Evolutionary conservation across 2,888 invertebrate genomes (phyloP), one percentile per base, ranked within the genome.

Genomic region (Diaprepes abbreviatus): DNA sequence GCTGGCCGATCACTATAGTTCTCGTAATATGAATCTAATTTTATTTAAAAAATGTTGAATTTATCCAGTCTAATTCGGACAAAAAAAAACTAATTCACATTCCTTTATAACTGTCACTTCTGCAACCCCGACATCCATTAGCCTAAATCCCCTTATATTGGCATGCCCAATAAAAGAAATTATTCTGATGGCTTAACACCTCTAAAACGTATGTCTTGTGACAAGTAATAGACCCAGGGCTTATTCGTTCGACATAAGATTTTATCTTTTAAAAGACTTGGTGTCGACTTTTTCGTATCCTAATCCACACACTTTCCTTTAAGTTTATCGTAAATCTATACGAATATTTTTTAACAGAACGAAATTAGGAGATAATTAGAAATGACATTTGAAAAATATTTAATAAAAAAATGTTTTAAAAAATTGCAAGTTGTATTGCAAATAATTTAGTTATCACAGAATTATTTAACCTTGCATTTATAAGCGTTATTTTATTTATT

Each of bases 191-290:
- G 70, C 62, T 67, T 67, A 67, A 36, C 62, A 48, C 67, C 67
- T 55, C 67, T 45, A 35, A 57, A 65, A 66, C 50, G 63, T 68
- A 63, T 68, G 68, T 57, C 68, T 57, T 43, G 55, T 40, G 63
- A 64, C 69, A 69, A 19, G 69, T 69, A 69, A 69, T 69, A 69
- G 64, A 69, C 68, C 64, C 48, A 7, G 52, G 70, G 74, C 74
- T 76, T 75, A 75, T 74, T 75, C 73, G 74, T 76, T 75, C 77
- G 75, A 75, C 75, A 75, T 75, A 73, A 76, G 76, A 77, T 77
- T 74, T 76, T 76, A 77, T 76, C 77, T 70, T 64, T 74, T 75
- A 74, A 77, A 75, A 76, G 76, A 76, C 72, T 78, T 73, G 76
- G 74, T 73, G 68, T 74, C 74, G 68, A 70, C 73, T 74, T 77